phyloP scores from a whole-genome alignment of 2,797 vertebrate genomes.

The Pteronotus mesoamericanus region DNA sequence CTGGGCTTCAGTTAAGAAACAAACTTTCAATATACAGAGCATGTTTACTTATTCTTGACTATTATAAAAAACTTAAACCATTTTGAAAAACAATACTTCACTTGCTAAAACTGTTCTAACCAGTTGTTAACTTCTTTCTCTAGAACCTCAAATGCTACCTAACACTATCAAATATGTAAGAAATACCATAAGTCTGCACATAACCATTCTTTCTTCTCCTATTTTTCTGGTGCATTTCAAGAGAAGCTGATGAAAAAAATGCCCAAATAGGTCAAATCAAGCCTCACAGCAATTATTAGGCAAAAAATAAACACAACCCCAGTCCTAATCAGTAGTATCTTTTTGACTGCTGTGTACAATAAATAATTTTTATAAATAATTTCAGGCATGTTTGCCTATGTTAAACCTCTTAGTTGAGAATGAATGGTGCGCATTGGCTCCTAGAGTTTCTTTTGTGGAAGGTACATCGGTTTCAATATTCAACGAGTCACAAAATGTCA shows the following conservation, averaged over 20 bases:
- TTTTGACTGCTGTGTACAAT: constrained; percentile 49
- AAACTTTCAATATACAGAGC: constrained; percentile 65
- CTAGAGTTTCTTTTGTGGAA: background rate
- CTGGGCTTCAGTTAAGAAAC: constrained; percentile 53
- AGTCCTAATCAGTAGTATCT: constrained; percentile 45
- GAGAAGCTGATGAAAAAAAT: constrained; percentile 58
- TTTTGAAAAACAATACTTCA: constrained; percentile 60
- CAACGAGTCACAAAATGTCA: background rate
- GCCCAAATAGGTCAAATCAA: constrained; percentile 54
- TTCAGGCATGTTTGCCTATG: constrained; percentile 39
- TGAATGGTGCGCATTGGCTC: background rate
- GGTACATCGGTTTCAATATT: background rate
- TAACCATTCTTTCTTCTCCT: constrained; percentile 26
- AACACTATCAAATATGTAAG: constrained; percentile 59
- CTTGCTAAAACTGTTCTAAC: constrained; percentile 65
- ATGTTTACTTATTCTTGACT: constrained; percentile 9
- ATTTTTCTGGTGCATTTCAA: constrained; percentile 64
- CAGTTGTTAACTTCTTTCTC: constrained; percentile 61
- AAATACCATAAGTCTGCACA: constrained; percentile 60
- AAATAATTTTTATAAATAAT: constrained; percentile 60
- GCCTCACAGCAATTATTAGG: constrained; percentile 60
- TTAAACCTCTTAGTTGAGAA: constrained; percentile 63
- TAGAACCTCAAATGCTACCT: constrained; percentile 53
- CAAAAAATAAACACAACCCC: constrained; percentile 66
- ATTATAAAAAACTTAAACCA: constrained; percentile 66